Evolutionary conservation across 2,888 invertebrate species (phyloP).

Genomic region (Cheilosia impressa): DNA sequence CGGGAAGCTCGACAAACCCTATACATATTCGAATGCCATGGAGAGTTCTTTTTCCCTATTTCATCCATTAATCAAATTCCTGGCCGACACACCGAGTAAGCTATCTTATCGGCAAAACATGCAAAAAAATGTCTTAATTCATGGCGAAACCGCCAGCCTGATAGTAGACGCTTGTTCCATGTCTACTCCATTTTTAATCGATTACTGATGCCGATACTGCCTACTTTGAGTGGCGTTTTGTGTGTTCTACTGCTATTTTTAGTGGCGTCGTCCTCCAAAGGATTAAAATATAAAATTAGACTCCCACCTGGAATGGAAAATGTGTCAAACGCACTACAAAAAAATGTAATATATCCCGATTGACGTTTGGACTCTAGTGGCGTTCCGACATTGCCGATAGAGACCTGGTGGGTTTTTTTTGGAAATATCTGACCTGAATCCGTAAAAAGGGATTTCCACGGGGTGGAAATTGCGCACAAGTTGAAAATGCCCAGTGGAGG

Average conservation of each 20-base stretch:
- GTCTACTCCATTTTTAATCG: conserved; percentile 46
- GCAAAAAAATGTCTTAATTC: conserved; percentile 63
- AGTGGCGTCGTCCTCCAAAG: conserved; percentile 13
- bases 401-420: conserved; percentile 49
- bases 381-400: conserved; percentile 50
- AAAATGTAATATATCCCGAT: conserved; percentile 73
- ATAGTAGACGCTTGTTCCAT: conserved; percentile 10
- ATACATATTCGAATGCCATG: not conserved
- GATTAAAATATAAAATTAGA: conserved; percentile 66
- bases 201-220: conserved; percentile 26
- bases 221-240: conserved; percentile 18
- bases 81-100: conserved; percentile 8
- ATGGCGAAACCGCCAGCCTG: conserved; percentile 36
- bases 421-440: conserved; percentile 71
- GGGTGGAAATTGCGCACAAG: conserved; percentile 36
- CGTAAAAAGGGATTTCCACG: conserved; percentile 49
- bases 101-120: conserved; percentile 66
- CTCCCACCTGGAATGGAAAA: conserved; percentile 44
- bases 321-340: conserved; percentile 69
- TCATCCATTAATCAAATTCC: conserved; percentile 67
- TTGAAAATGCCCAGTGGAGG: conserved; percentile 59
- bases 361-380: conserved; percentile 57
- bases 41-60: conserved; percentile 1
- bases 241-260: not conserved
- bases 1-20: not conserved